A percentile compares a stretch with the other conserved stretches of the same genome.
These are phyloP conservation scores for Epinephelus cyanopodus DNA, from an alignment of 2,113 vertebrate genomes.

Conservation along the genomic window DNA sequence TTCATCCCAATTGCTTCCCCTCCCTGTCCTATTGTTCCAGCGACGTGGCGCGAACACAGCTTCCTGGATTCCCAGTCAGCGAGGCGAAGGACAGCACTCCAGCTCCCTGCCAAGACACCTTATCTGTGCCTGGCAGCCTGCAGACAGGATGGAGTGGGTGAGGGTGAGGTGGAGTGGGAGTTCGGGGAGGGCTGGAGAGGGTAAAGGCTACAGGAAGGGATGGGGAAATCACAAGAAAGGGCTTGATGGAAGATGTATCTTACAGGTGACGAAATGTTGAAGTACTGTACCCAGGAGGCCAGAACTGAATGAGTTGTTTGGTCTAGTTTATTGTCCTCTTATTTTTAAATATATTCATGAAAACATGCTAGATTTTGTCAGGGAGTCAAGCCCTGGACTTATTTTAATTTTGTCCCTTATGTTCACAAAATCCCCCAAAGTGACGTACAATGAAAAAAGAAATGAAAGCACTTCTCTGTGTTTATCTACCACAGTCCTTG, in stretches of 20 bases:
- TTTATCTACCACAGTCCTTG: neutral
- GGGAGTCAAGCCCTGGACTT: neutral
- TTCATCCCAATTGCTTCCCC: slow-evolving; percentile 57
- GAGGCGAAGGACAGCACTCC: slow-evolving; percentile 76
- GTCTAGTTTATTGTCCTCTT: neutral
- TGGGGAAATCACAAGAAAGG: slow-evolving; percentile 40
- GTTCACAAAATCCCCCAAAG: neutral
- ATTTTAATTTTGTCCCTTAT: neutral
- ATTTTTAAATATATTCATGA: neutral
- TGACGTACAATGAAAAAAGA: neutral
- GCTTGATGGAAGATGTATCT: slow-evolving; percentile 10
- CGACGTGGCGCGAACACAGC: slow-evolving; percentile 62
- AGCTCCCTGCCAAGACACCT: slow-evolving; percentile 78
- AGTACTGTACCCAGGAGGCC: neutral
- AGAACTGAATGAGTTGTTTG: neutral
- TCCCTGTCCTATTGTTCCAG: slow-evolving; percentile 76
- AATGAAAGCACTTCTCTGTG: neutral
- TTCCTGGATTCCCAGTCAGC: slow-evolving; percentile 81
- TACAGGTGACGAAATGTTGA: slow-evolving; percentile 2
- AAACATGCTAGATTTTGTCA: neutral
- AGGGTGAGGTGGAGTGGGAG: slow-evolving; percentile 6
- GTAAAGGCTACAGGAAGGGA: slow-evolving; percentile 61
- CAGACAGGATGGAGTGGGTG: slow-evolving; percentile 77
- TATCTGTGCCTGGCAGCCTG: slow-evolving; percentile 82
- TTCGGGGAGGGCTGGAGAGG: slow-evolving; percentile 14